phyloP scores from a whole-genome alignment of 2,797 vertebrate genomes.

The Calcarius lapponicus region DNA sequence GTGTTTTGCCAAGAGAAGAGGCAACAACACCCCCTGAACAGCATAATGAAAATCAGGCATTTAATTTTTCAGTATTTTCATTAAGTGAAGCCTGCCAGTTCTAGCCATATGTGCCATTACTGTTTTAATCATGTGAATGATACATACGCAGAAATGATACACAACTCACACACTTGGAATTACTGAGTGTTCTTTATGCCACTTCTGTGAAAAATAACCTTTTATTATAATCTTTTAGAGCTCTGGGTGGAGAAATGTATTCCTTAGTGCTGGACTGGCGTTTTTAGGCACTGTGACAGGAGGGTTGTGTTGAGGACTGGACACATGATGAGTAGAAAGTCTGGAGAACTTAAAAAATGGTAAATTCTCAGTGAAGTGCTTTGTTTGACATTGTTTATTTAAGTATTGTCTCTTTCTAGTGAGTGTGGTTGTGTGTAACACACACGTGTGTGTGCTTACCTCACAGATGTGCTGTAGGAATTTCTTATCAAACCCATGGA shows the following conservation, averaged over 20 bases:
- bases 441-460: rapidly evolving
- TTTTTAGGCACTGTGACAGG: neutral
- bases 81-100: conserved; percentile 1
- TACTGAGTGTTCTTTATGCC: neutral
- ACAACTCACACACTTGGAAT: neutral
- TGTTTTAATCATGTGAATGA: neutral
- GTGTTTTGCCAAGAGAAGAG: neutral
- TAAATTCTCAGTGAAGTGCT: neutral
- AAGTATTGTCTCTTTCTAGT: neutral
- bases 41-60: neutral
- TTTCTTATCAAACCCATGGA: neutral
- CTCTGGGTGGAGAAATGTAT: neutral
- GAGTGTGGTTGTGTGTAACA: neutral
- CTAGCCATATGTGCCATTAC: conserved; percentile 2
- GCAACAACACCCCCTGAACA: neutral
- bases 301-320: neutral
- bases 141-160: neutral
- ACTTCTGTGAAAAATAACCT: neutral
- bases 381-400: neutral
- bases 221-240: neutral
- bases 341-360: neutral
- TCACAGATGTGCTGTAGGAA: neutral
- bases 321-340: neutral
- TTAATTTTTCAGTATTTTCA: conserved; percentile 21
- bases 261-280: neutral